Evolutionary conservation across 2,113 vertebrate species (phyloP), one percentile per base, ranked within the genome.

Genomic region (Seriola quinqueradiata): DNA sequence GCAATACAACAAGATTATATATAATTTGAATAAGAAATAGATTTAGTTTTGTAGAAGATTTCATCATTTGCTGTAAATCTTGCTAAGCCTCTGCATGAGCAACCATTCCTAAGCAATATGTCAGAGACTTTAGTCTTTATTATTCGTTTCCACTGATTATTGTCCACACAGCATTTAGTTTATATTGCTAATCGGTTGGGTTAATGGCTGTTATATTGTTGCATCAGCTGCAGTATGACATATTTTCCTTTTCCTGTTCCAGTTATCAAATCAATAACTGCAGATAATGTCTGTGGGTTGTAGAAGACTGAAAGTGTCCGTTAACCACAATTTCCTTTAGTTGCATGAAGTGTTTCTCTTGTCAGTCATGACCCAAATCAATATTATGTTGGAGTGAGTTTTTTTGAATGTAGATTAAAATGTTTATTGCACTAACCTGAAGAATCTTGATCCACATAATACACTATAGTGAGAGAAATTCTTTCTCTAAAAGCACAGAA

Each of bases 251-350:
- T 84, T 81, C 42, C 66, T 83, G 63, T 84, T 52, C 19, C 48
- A 57, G 63, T 72, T 75, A 79, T 83, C 36, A 87, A 77, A 87
- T 72, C 42, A 84, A n/a, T 25, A 66, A 67, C 55, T 73, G 70
- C 67, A 48, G 82, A 81, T 89, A 58, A 54, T 46, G 80, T 77
- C 73, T 83, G 58, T 77, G 75, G 67, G 65, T 77, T 84, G 71
- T 19, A 70, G 42, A 70, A 79, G 68, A 14, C 79, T 84, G 77
- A 77, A 86, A 83, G 74, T 81, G 28, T 70, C 78, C 21, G 66
- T 73, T 83, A 75, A 10, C 75, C 79, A 81, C 84, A 79, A 59
- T 79, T 89, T 89, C 83, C 86, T 67, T 82, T 64, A 69, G 80
- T 32, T 74, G 52, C 77, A 81, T 16, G 66, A 69, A 59, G 21